Base-by-base conservation (phyloP, 2,888 invertebrate species). In the Scaptodrosophila latifasciaeformis region DNA sequence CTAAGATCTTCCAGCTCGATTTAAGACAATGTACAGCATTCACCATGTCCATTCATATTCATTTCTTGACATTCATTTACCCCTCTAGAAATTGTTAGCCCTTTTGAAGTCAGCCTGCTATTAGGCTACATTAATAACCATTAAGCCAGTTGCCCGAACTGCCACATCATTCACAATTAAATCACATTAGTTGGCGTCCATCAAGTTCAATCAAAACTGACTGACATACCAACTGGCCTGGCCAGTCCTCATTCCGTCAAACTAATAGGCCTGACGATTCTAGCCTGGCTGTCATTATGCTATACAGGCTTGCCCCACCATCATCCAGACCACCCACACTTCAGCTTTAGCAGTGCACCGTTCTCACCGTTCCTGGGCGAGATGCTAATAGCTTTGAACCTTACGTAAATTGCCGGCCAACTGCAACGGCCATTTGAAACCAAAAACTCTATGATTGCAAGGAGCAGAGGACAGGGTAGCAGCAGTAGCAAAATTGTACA, bases 301-400 rank as follows among this genome's bases (percentile, higher is more conserved):
- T 37, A 17, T 24, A 3, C 39, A 54, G 19, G 13, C 35, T 4
- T 4, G 15, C 12, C 60, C 42, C 60, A 54, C 45, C 40, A 54
- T 49, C 47, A 51, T 2, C 34, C 24, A 7, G 37, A 21, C 43
- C 56, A n/a, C 24, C 40, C 49, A 44, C 27, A 54, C 53, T 64
- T 61, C 61, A 65, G 65, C 10, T 13, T n/a, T n/a, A n/a, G n/a
- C n/a, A n/a, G n/a, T n/a, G n/a, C n/a, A n/a, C n/a, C n/a, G n/a
- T n/a, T n/a, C n/a, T n/a, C n/a, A n/a, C n/a, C n/a, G n/a, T n/a
- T n/a, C n/a, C n/a, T 4, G 2, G 10, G 37, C 37, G n/a, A 17
- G 67, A 78, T 75, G 78, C 76, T 74, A 74, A 78, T 78, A 78
- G 74, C 74, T 74, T 71, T 74, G 74, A 74, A 74, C 78, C 78